Percentiles rank a stretch among this genome's conserved stretches.
Conservation (phyloP, 2,797 vertebrate genomes). For the Arnoldichthys spilopterus region DNA sequence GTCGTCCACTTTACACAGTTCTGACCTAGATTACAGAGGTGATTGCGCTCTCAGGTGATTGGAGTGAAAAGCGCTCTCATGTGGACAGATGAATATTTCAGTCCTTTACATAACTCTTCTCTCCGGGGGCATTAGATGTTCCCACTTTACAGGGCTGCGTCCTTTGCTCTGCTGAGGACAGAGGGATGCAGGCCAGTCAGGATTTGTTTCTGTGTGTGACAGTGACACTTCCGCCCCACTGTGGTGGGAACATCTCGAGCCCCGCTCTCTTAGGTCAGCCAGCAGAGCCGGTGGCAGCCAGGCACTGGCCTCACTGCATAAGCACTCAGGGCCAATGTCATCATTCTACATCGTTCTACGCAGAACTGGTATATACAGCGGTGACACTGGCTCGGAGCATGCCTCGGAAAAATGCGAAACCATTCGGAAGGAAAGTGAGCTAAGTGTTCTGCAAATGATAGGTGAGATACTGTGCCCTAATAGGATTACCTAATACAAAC, state of each 20-base stretch:
- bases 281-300: constrained; percentile 26
- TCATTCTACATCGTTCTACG: constrained; percentile 30
- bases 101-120: constrained; percentile 59
- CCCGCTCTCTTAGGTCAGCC: constrained; percentile 42
- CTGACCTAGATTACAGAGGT: constrained; percentile 47
- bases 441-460: constrained; percentile 8
- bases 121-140: constrained; percentile 56
- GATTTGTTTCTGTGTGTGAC: constrained; percentile 55
- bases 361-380: constrained; percentile 29
- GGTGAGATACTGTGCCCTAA: background rate
- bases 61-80: constrained; percentile 48
- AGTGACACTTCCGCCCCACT: constrained; percentile 52
- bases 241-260: constrained; percentile 55
- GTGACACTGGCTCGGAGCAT: background rate
- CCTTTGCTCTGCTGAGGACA: constrained; percentile 49
- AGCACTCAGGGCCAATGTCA: constrained; percentile 8
- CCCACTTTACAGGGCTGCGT: constrained; percentile 50
- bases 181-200: constrained; percentile 52
- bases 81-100: constrained; percentile 62
- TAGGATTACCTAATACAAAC: background rate
- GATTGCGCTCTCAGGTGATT: constrained; percentile 48
- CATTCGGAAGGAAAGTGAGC: constrained; percentile 17
- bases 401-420: constrained; percentile 16
- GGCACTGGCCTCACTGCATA: constrained; percentile 19
- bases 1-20: background rate